phyloP scores from a whole-genome alignment of 2,113 vertebrate species.

The Emberiza fucata region DNA sequence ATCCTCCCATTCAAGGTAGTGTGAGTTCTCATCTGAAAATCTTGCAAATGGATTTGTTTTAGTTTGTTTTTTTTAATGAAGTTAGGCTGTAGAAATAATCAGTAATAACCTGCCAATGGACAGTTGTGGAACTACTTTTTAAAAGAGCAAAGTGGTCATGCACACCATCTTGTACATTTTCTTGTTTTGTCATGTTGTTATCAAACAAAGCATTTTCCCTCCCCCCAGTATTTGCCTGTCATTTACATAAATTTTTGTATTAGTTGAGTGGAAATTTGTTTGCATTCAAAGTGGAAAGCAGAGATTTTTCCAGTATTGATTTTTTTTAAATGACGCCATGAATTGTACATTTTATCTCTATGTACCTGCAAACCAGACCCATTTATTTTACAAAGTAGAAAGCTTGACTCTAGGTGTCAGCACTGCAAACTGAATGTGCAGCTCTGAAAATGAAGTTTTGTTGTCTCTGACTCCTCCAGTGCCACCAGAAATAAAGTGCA shows the following conservation, averaged over 20 bases:
- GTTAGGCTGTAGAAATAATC: background rate
- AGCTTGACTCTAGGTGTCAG: slow-evolving; percentile 62
- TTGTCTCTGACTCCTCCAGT: background rate
- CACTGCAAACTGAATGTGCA: slow-evolving; percentile 48
- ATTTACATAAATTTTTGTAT: background rate
- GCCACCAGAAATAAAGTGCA: slow-evolving; percentile 11
- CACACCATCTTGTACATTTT: background rate
- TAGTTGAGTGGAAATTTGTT: background rate
- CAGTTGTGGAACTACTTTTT: background rate
- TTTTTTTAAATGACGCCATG: background rate
- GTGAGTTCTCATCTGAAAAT: background rate
- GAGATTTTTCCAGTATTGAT: background rate
- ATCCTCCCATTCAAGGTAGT: background rate
- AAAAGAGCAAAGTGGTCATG: background rate
- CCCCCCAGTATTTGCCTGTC: background rate
- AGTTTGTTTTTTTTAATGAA: background rate
- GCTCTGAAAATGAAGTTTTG: slow-evolving; percentile 26
- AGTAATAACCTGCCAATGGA: background rate
- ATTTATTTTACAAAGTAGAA: background rate
- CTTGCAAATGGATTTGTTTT: background rate
- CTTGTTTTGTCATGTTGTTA: background rate
- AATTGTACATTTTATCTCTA: background rate
- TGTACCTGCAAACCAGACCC: background rate
- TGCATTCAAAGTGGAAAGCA: background rate
- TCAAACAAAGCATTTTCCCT: background rate